These are phyloP conservation scores for Aethina tumida DNA, from an alignment of 1,140 invertebrate species.

Conservation along the genomic window DNA sequence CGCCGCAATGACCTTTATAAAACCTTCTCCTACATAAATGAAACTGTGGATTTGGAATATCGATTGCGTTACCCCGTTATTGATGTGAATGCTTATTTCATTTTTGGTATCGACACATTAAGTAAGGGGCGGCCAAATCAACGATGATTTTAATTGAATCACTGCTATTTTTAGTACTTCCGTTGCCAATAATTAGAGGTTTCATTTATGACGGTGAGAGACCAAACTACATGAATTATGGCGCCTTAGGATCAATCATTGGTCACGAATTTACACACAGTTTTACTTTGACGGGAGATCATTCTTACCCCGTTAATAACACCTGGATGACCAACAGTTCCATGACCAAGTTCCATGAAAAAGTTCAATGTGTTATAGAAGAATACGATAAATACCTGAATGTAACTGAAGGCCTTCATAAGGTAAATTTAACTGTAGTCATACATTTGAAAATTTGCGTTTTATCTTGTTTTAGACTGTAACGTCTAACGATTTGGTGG, in stretches of 20 bases:
- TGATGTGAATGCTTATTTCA: slow-evolving; percentile 18
- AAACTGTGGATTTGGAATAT: not conserved
- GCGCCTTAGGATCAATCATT: slow-evolving; percentile 57
- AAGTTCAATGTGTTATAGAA: slow-evolving; percentile 15
- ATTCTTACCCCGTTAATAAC: not conserved
- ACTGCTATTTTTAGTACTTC: slow-evolving; percentile 53
- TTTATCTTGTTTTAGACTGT: no score
- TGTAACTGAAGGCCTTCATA: not conserved
- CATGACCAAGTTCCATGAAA: slow-evolving; percentile 6
- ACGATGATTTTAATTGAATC: not conserved
- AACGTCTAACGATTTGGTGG: slow-evolving; percentile 86
- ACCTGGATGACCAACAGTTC: slow-evolving; percentile 12
- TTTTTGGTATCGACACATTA: slow-evolving; percentile 9
- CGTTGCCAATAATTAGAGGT: slow-evolving; percentile 83
- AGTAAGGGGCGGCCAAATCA: slow-evolving; percentile 10
- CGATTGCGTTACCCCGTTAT: not conserved
- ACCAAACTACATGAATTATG: slow-evolving; percentile 79
- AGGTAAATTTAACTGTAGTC: no score
- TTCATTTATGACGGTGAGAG: slow-evolving; percentile 73
- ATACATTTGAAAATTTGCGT: no score
- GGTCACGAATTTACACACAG: slow-evolving; percentile 62
- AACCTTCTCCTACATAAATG: not conserved
- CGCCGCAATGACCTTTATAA: not conserved
- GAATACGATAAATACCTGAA: slow-evolving; percentile 17
- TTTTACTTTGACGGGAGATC: slow-evolving; percentile 38